phyloP scores from a whole-genome alignment of 53 echinoderm and acorn worm species.

The Luidia sarsii region DNA sequence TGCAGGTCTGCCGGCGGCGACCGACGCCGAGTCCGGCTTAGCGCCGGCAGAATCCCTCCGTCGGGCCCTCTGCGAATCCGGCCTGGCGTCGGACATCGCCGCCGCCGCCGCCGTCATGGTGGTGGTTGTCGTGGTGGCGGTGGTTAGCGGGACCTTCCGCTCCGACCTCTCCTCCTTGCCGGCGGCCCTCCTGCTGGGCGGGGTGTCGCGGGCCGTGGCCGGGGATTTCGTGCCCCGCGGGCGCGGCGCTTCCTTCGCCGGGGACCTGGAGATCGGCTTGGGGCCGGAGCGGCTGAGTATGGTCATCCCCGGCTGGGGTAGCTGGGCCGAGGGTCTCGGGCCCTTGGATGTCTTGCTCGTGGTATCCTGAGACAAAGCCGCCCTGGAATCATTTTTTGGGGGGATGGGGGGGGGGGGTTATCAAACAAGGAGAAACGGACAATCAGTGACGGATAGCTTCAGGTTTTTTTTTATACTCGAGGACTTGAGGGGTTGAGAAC shows the following conservation, averaged over 20 bases:
- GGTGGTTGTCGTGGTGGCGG: neutral
- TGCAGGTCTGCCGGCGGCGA: conserved; percentile 18
- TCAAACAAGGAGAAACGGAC: neutral
- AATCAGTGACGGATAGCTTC: too few species aligned
- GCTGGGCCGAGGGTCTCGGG: neutral
- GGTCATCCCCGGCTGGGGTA: conserved; percentile 5
- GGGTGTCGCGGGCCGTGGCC: neutral
- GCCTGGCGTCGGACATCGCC: neutral
- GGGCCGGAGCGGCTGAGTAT: conserved; percentile 30
- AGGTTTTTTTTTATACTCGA: too few species aligned
- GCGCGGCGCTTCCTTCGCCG: conserved; percentile 5
- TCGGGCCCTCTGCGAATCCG: neutral
- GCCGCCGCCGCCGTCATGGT: neutral
- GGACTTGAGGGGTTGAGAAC: neutral
- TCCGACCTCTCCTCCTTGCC: neutral
- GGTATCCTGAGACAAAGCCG: conserved; percentile 15
- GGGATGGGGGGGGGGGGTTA: too few species aligned
- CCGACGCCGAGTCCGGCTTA: neutral
- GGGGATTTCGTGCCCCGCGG: neutral
- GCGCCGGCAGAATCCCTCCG: conserved; percentile 2
- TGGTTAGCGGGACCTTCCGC: neutral
- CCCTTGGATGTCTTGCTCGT: neutral
- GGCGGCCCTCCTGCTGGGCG: neutral
- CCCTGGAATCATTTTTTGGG: too few species aligned
- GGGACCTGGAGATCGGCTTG: conserved; percentile 9